A percentile compares a stretch with the other conserved stretches of the same genome.
These are phyloP conservation scores for Stegastes partitus DNA, from an alignment of 2,113 vertebrate species.

Conservation along the genomic window DNA sequence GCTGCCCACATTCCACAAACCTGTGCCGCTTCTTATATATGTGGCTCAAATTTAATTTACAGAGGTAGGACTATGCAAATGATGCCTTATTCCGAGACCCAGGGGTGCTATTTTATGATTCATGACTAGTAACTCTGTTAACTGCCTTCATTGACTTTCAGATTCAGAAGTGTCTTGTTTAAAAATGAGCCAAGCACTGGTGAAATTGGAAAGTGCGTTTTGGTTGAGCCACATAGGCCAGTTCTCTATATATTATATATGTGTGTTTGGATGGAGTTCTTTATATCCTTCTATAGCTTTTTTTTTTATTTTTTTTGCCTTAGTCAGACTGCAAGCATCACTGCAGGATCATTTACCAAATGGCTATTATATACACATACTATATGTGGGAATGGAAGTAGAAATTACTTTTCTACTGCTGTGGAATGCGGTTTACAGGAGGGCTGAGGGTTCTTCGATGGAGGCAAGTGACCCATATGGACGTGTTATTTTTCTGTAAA, in stretches of 20 bases:
- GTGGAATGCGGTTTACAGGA: conserved; percentile 27
- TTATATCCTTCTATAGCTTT: not conserved
- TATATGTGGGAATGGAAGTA: conserved; percentile 7
- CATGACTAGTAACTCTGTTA: conserved; percentile 63
- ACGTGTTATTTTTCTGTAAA: conserved; percentile 38
- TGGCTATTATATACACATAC: conserved; percentile 23
- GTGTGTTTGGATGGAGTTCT: conserved; percentile 1
- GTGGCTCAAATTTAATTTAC: conserved; percentile 43
- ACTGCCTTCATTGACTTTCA: conserved; percentile 72
- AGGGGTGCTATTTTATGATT: conserved; percentile 58
- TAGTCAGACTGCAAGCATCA: conserved; percentile 8
- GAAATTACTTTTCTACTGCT: conserved; percentile 31
- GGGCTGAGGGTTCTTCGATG: conserved; percentile 31
- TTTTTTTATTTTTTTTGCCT: not conserved
- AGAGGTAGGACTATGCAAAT: conserved; percentile 55
- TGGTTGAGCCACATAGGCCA: not conserved
- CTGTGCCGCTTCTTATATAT: conserved; percentile 14
- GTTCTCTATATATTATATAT: conserved; percentile 1
- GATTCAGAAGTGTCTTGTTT: conserved; percentile 49
- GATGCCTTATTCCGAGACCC: conserved; percentile 36
- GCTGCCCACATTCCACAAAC: not conserved
- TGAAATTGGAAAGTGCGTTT: conserved; percentile 18
- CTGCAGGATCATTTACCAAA: conserved; percentile 41
- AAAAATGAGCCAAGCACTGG: conserved; percentile 30
- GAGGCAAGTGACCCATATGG: conserved; percentile 50